Percentiles rank a stretch among this genome's conserved stretches.
Evolutionary conservation across 2,888 invertebrate species (phyloP).

Genomic region (Pachymerium ferrugineum): DNA sequence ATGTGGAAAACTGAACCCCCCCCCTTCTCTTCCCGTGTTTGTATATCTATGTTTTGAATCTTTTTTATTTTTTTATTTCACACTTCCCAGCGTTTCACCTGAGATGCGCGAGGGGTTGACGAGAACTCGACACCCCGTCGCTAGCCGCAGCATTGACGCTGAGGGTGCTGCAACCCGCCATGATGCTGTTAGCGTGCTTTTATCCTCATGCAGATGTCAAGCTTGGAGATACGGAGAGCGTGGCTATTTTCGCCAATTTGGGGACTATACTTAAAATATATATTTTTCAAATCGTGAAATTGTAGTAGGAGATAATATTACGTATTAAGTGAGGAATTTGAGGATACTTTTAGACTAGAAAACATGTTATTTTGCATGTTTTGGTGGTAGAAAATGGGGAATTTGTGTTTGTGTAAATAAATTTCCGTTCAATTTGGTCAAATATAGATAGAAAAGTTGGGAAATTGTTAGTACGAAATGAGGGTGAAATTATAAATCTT

Average conservation of each 20-base stretch:
- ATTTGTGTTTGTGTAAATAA: too few relatives aligned
- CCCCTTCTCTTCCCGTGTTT: neutral
- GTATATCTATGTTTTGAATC: neutral
- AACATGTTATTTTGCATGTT: too few relatives aligned
- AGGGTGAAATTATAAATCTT: too few relatives aligned
- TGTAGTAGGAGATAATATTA: too few relatives aligned
- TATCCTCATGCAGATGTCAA: conserved; percentile 9
- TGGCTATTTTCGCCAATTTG: neutral
- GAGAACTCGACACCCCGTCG: conserved; percentile 19
- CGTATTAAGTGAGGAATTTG: too few relatives aligned
- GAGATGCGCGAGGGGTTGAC: neutral
- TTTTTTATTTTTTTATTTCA: neutral
- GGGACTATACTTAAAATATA: too few relatives aligned
- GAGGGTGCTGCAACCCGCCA: conserved; percentile 6
- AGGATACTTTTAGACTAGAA: too few relatives aligned
- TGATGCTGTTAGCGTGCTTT: conserved; percentile 3
- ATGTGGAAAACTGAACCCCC: conserved; percentile 1
- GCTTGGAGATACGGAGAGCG: neutral
- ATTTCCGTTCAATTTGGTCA: too few relatives aligned
- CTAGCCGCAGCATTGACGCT: conserved; percentile 10
- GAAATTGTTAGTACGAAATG: too few relatives aligned
- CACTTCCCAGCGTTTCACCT: neutral
- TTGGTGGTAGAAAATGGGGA: too few relatives aligned
- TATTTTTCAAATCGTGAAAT: too few relatives aligned
- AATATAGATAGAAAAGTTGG: too few relatives aligned